phyloP scores from a whole-genome alignment of 2,113 vertebrate species.

The Neopipo cinnamomea region DNA sequence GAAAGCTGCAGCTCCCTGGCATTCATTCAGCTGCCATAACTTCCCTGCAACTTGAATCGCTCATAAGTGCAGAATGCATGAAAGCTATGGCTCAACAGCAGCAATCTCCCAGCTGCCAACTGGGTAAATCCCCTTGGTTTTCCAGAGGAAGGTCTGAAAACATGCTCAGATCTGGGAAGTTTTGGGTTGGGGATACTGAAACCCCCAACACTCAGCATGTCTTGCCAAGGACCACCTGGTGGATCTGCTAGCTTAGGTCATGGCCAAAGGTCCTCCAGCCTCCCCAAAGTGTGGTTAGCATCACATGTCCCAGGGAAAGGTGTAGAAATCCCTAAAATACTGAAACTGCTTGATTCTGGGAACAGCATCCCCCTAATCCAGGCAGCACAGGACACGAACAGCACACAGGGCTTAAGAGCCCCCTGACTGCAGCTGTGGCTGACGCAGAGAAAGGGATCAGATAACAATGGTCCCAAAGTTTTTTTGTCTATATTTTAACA shows the following conservation, averaged over 20 bases:
- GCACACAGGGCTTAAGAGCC: background rate
- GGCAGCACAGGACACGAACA: background rate
- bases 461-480: background rate
- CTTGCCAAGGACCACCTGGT: background rate
- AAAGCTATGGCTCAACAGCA: background rate
- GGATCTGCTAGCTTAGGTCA: background rate
- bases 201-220: rapidly evolving
- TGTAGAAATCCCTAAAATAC: background rate
- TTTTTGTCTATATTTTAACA: background rate
- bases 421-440: background rate
- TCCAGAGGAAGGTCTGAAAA: background rate
- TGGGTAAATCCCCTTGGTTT: background rate
- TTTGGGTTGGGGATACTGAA: background rate
- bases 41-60: background rate
- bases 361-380: background rate
- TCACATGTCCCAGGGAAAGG: rapidly evolving
- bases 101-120: background rate
- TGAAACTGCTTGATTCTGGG: background rate
- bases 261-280: background rate
- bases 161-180: background rate
- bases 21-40: background rate
- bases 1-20: background rate
- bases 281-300: background rate
- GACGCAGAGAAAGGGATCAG: background rate
- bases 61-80: background rate